These are phyloP conservation scores for Neoaliturus tenellus DNA, from an alignment of 2,888 invertebrate genomes.

Conservation along the genomic window DNA sequence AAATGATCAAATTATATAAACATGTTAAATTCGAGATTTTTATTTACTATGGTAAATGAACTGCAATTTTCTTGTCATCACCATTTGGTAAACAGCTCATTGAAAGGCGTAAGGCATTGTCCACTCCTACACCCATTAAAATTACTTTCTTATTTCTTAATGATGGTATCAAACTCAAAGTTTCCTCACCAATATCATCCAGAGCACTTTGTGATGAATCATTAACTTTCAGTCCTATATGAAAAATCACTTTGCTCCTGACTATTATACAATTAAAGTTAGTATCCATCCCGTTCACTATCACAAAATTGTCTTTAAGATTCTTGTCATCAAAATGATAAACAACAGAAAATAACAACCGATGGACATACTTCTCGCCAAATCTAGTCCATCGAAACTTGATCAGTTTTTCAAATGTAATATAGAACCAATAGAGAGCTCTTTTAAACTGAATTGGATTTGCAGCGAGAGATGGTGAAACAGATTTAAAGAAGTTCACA, in stretches of 20 bases:
- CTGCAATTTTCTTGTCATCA: neutral
- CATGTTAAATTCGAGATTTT: no score
- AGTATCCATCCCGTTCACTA: neutral
- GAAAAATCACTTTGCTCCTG: neutral
- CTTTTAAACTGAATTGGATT: neutral
- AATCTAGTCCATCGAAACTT: neutral
- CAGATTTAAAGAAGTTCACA: neutral
- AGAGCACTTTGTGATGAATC: neutral
- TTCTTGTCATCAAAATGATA: neutral
- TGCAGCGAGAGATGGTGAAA: neutral
- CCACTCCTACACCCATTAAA: neutral
- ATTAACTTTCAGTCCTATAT: neutral
- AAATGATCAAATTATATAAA: no score
- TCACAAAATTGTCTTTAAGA: neutral
- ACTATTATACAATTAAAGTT: neutral
- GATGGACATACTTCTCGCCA: neutral
- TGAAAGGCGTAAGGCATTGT: neutral
- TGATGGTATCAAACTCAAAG: neutral
- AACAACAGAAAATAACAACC: slow-evolving; percentile 6
- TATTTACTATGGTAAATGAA: neutral
- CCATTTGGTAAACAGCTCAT: neutral
- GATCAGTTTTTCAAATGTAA: neutral
- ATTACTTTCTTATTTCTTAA: neutral
- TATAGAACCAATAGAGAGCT: slow-evolving; percentile 24
- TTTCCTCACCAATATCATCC: neutral